phyloP scores from a whole-genome alignment of 2,888 invertebrate genomes.

The Strigamia maritima region DNA sequence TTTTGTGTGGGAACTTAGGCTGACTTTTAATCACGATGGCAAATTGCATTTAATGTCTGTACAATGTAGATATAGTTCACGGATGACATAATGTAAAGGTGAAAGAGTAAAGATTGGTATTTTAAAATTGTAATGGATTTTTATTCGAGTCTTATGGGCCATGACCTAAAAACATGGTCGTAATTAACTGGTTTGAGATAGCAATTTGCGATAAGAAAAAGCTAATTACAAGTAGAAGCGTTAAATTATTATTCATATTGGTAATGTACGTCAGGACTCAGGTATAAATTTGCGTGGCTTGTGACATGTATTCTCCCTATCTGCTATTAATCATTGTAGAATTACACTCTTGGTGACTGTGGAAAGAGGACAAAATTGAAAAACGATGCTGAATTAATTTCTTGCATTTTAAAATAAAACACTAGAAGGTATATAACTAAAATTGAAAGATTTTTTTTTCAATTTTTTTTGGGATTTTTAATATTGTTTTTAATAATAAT shows the following conservation, averaged over 20 bases:
- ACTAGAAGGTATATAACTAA: background rate
- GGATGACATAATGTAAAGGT: background rate
- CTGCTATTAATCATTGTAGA: constrained; percentile 10
- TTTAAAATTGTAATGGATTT: background rate
- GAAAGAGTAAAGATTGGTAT: background rate
- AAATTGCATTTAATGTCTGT: too few relatives aligned
- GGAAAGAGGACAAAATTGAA: constrained; percentile 5
- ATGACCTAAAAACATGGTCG: constrained; percentile 1
- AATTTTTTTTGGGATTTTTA: background rate
- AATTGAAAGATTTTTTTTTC: background rate
- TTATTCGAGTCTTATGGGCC: constrained; percentile 1
- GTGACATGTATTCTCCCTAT: constrained; percentile 5
- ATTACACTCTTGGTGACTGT: constrained; percentile 10
- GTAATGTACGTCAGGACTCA: constrained; percentile 15
- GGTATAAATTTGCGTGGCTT: constrained; percentile 1
- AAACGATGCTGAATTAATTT: constrained; percentile 7
- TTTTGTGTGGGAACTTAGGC: too few relatives aligned
- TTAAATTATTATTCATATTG: constrained; percentile 15
- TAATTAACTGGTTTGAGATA: constrained; percentile 8
- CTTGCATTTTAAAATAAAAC: background rate
- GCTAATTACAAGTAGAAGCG: constrained; percentile 15
- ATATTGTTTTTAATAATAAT: background rate
- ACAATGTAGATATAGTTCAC: too few relatives aligned
- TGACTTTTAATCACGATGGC: too few relatives aligned
- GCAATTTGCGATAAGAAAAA: constrained; percentile 1